phyloP scores from a whole-genome alignment of 2,797 vertebrate genomes.

The Notolepis coatsorum region DNA sequence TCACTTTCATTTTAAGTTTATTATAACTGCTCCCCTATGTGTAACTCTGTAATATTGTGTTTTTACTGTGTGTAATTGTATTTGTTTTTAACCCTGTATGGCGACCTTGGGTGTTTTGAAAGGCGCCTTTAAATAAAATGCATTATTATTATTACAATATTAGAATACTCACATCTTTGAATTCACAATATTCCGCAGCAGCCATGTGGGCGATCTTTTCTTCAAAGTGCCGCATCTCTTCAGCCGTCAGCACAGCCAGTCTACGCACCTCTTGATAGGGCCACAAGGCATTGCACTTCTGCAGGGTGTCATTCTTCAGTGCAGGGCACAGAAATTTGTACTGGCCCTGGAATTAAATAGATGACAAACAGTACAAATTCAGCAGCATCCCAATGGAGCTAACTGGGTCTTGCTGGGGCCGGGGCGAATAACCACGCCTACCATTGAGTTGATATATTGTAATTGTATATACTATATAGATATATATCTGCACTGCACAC shows the following conservation, averaged over 20 bases:
- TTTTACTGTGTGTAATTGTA: too few species aligned
- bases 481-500: neutral
- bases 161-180: conserved; percentile 64
- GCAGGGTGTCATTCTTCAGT: neutral
- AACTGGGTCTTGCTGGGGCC: neutral
- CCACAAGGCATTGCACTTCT: conserved; percentile 59
- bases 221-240: conserved; percentile 78
- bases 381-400: neutral
- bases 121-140: too few species aligned
- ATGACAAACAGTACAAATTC: neutral
- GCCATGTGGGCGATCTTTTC: conserved; percentile 63
- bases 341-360: conserved; percentile 58
- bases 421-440: neutral
- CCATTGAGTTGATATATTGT: neutral
- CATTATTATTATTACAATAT: neutral
- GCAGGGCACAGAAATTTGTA: conserved; percentile 76
- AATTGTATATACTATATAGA: neutral
- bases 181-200: conserved; percentile 67
- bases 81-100: too few species aligned
- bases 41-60: too few species aligned
- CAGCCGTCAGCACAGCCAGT: conserved; percentile 66
- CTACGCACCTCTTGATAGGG: conserved; percentile 74
- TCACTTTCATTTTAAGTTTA: too few species aligned
- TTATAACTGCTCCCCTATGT: too few species aligned
- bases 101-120: too few species aligned